Percentiles rank a stretch among this genome's conserved stretches.
These are phyloP conservation scores for Sarotherodon lohbergeri DNA, from an alignment of 2,113 vertebrate genomes.

Conservation along the genomic window DNA sequence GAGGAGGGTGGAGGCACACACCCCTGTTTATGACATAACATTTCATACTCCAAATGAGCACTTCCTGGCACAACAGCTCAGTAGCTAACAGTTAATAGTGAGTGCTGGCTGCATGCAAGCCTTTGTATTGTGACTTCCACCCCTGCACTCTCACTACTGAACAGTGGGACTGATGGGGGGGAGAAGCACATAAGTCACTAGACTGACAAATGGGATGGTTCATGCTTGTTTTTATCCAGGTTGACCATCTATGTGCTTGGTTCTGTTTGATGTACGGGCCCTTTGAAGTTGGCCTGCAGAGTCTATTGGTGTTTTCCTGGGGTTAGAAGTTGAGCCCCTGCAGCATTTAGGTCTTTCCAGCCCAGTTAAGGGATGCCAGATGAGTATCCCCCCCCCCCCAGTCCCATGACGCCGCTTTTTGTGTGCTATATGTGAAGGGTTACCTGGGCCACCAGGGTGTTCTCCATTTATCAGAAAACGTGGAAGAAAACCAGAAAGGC, in stretches of 20 bases:
- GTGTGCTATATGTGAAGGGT: not conserved
- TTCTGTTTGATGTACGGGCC: constrained; percentile 60
- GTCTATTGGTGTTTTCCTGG: constrained; percentile 65
- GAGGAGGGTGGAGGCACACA: not conserved
- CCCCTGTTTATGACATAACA: constrained; percentile 11
- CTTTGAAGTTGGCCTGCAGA: constrained; percentile 64
- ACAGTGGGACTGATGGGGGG: not conserved
- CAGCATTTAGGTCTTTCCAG: constrained; percentile 44
- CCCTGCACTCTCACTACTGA: not conserved
- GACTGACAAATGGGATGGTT: constrained; percentile 47
- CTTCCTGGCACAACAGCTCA: not conserved
- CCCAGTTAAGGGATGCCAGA: constrained; percentile 59
- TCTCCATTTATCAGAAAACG: not conserved
- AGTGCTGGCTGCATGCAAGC: not conserved
- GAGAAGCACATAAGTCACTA: constrained; percentile 33
- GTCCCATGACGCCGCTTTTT: not conserved
- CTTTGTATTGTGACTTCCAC: not conserved
- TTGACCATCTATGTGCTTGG: constrained; percentile 50
- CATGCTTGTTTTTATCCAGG: constrained; percentile 34
- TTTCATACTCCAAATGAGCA: not conserved
- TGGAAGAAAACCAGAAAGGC: not conserved
- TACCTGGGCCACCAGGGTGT: not conserved
- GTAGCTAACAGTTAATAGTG: not conserved
- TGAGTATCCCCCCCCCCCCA: constrained; percentile 9
- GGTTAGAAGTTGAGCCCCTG: constrained; percentile 64